Percentiles rank a stretch among this genome's conserved stretches.
Conservation (phyloP, 2,888 invertebrate species). For the Cynaeus angustus region DNA sequence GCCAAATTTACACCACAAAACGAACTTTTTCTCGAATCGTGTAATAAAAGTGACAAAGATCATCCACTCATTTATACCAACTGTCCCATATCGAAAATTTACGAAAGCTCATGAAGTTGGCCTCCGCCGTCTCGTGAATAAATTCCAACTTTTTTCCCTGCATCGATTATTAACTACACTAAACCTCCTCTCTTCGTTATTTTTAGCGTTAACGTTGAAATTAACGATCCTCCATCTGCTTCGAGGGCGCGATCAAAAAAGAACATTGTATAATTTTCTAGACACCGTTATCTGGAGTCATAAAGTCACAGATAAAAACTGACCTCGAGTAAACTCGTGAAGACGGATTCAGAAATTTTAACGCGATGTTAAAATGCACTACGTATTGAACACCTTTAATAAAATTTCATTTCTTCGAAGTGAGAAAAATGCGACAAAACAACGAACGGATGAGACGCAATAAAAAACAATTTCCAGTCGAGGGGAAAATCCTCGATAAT, state of each 20-base stretch:
- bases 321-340: conserved; percentile 17
- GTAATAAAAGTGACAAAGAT: conserved; percentile 43
- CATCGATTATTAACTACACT: not conserved
- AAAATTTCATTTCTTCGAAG: conserved; percentile 28
- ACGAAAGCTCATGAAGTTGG: conserved; percentile 18
- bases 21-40: conserved; percentile 17
- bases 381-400: conserved; percentile 1
- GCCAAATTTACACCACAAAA: conserved; percentile 27
- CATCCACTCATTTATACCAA: conserved; percentile 38
- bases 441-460: conserved; percentile 16
- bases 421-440: conserved; percentile 23
- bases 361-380: no score
- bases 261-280: conserved; percentile 27
- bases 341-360: not conserved
- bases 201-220: conserved; percentile 40
- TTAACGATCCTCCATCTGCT: conserved; percentile 39
- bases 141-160: conserved; percentile 9
- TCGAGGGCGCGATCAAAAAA: conserved; percentile 22
- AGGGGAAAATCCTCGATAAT: conserved; percentile 32
- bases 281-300: conserved; percentile 5
- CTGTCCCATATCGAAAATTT: conserved; percentile 42
- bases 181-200: conserved; percentile 10
- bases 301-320: conserved; percentile 16
- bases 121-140: not conserved
- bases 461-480: conserved; percentile 35